Base-by-base conservation (phyloP, 1,140 invertebrate genomes). In the Philotrypesis tridentata region DNA sequence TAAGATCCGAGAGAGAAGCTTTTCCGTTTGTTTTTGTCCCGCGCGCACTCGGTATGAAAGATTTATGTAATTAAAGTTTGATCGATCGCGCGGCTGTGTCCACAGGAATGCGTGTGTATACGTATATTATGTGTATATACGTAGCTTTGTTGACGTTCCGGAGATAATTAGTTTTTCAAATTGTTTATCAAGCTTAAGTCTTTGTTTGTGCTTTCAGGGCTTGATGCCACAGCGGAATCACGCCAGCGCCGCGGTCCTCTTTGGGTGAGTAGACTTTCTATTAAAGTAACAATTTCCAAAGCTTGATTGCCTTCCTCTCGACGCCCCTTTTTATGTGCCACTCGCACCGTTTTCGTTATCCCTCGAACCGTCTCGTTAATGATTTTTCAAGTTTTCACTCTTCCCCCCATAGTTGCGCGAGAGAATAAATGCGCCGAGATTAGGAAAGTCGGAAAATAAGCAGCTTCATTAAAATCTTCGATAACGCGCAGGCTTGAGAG, bases 1-100 rank as follows among this genome's bases (percentile, higher is more conserved):
- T 72, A 65, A 65, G 61, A 65, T 25, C 23, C 61, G 61, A 65
- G n/a, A n/a, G n/a, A n/a, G n/a, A n/a, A n/a, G n/a, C 17, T 17
- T 55, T 55, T 55, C 48, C 4, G 48, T 55, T 55, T 55, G 21
- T 55, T 55, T 55, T 55, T n/a, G 4, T n/a, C 48, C n/a, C 7
- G 48, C 21, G 5, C 12, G 40, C 2, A 17, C 4, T 17, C 17
- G 48, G 9, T 14, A n/a, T n/a, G 23, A 25, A 65, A 29, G 61
- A 65, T 27, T 25, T 29, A 29, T 25, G 61, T 65, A 65, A 27
- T 65, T 65, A 29, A 65, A 27, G 61, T 65, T 65, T 65, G 61
- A 65, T 12, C 3, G 60, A 61, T 61, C n/a, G 21, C 48, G 3
- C 33, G 33, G 33, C 12, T 14, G 12, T 8, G 17, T 14, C 17